Base-by-base conservation (phyloP, 2,888 invertebrate species). In the Bibio marci region DNA sequence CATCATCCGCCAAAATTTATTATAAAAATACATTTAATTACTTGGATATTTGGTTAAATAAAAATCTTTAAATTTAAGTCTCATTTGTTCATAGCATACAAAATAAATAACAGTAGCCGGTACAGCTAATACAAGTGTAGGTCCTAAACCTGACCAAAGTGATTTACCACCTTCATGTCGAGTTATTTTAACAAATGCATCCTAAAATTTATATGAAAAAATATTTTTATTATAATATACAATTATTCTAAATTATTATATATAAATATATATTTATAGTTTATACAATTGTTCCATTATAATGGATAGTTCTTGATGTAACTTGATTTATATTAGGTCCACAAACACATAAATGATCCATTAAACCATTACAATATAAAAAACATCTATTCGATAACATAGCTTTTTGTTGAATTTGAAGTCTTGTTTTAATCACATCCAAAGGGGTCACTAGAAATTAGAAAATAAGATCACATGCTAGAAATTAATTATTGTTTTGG, bases 81-180 rank as follows among this genome's bases (percentile, higher is more conserved):
- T 66, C 35, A 95, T 65, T 58, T 92, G 88, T 62, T 99, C 98
- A 59, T 98, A 98, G 13, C 85, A 71, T 10, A 97, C 94, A 68
- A 97, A 98, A 62, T 98, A 98, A 45, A 92, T 76, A 40, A 98
- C 81, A 26, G 98, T 98, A 36, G 94, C 87, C 33, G 98, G 98
- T 43, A 99, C 66, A 12, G 98, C 94, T 59, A 97, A 74, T 12
- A 95, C 73, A 55, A 98, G 66, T 4, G 98, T 98, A 1, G 98
- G 97, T 49, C 92, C 85, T 31, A 99, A 66, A 2, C 98, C 98
- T 53, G 94, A 94, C 98, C 98, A 98, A 27, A 98, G 62, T 0
- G 95, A 86, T 6, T 73, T 59, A 1, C 94, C 53, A 8, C 98
- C 98, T 70, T 99, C 98, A 35, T 71, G 60, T 54, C 79, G 74